A percentile compares a stretch with the other conserved stretches of the same genome.
Conservation (phyloP, 2,888 invertebrate genomes). For the Cephus nigrinus region DNA sequence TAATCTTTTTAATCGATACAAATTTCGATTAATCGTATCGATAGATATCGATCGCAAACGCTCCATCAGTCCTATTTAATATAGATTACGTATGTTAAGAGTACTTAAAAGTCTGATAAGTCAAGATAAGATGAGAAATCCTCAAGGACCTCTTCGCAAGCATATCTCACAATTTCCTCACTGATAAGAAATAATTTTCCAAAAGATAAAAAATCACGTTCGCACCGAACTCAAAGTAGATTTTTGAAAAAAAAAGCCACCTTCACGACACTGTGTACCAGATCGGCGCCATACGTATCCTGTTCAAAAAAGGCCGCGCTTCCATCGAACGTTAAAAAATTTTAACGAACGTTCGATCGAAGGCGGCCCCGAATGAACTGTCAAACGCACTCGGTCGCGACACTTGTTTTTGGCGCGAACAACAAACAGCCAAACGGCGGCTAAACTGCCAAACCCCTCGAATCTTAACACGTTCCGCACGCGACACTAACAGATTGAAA, state of each 20-base stretch:
- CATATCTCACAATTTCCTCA: no score
- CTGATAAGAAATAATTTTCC: no score
- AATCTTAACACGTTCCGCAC: constrained; percentile 12
- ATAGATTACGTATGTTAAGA: no score
- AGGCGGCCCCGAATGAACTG: constrained; percentile 45
- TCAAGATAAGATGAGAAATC: no score
- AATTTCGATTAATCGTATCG: no score
- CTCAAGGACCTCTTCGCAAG: no score
- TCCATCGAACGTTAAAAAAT: constrained; percentile 35
- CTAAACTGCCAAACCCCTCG: constrained; percentile 11
- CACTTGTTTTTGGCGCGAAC: not conserved
- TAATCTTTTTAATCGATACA: no score
- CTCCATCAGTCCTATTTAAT: no score
- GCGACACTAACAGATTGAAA: constrained; percentile 5
- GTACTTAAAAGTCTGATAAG: no score
- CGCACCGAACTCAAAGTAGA: not conserved
- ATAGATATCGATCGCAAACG: no score
- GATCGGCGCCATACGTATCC: constrained; percentile 41
- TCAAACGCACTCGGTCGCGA: constrained; percentile 24
- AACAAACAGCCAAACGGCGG: not conserved
- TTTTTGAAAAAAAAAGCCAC: constrained; percentile 8
- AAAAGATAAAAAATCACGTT: no score
- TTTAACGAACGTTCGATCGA: constrained; percentile 32
- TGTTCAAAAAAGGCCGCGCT: constrained; percentile 53
- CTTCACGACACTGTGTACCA: constrained; percentile 20